Base-by-base conservation (phyloP, 2,113 vertebrate genomes). In the Xyrauchen texanus region DNA sequence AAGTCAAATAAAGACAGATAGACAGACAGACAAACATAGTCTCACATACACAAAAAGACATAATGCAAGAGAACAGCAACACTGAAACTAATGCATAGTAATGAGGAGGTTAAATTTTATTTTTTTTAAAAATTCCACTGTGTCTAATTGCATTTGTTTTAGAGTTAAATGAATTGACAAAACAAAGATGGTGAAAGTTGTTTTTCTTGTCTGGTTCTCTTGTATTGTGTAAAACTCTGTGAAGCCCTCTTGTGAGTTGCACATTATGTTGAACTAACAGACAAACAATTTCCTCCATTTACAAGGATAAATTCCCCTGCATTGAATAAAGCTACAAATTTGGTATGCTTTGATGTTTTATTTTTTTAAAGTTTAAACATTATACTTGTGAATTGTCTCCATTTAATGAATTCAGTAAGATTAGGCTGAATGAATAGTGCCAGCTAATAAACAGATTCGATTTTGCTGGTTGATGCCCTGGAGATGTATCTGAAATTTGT, bases 401-500 rank as follows among this genome's bases (percentile, higher is more conserved):
- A 3, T 58, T 58, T 58, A 15, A 6, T 71, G 4, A 47, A 72
- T 60, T 6, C 9, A 60, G 6, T 72, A 47, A 61, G 8, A 68
- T 21, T 4, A 9, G 66, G 4, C 8, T 49, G 2, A 67, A 67
- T 9, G n/a, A 70, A 70, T 11, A 71, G 13, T 61, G 44, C 44
- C 6, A 72, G 55, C 46, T 60, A 47, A 16, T 58, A 60, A 72
- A 72, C 42, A 2, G 5, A 60, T 60, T 58, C n/a, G 8, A 47
- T 60, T 72, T 0, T 72, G 44, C 7, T 60, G 44, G 70, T 44
- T 72, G 46, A 72, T 72, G 55, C 55, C 55, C 42, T 11, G 47
- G 69, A 72, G 69, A 58, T 34, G 21, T 34, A 34, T 34, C 21
- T 34, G 21, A 34, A 34, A 34, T 34, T 34, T 34, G 21, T 34